Evolutionary conservation across 2,113 vertebrate genomes (phyloP), one percentile per base, ranked within the genome.

Genomic region (Hystrix brachyura): DNA sequence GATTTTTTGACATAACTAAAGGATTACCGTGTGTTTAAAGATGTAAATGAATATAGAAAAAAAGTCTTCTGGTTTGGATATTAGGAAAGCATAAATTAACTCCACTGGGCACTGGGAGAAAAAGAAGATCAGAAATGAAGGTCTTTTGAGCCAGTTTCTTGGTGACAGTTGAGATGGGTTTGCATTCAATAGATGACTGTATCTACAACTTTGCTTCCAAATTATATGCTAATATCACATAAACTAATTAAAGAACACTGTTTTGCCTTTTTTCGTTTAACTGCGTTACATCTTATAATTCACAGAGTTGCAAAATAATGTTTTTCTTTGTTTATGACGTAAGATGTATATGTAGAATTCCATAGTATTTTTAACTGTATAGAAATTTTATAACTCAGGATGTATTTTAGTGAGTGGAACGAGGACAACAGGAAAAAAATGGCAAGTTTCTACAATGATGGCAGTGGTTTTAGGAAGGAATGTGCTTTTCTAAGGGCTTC

Each of bases 381-480:
- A 74, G 2, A 83, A 53, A 29, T 87, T 92, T 96, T 48, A 57
- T 32, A 92, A 62, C 81, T 92, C 7, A 90, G 71, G 76, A 81
- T 80, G 69, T 23, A 84, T 51, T 74, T 80, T 65, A 95, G 32
- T 71, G 32, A 91, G 60, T 81, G 6, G 59, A 43, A 71, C 87
- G 46, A 43, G 48, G 11, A 9, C 65, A 60, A 87, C 78, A 80
- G 27, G 87, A 29, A 60, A 64, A 85, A 62, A 14, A 82, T 64
- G 65, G 34, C 11, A 86, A 78, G 8, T 85, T 57, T 59, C 64
- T 92, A 0, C 43, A 92, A 83, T 60, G 6, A 57, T 78, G 2
- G 27, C 15, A 55, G n/a, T 94, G n/a, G 91, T 80, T 91, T 92
- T 87, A 82, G 55, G 92, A 94, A 87, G 87, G 51, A 72, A n/a